A percentile compares a stretch with the other conserved stretches of the same genome.
phyloP scores from a whole-genome alignment of 2,113 vertebrate species.

The Petrocephalus microphthalmus region DNA sequence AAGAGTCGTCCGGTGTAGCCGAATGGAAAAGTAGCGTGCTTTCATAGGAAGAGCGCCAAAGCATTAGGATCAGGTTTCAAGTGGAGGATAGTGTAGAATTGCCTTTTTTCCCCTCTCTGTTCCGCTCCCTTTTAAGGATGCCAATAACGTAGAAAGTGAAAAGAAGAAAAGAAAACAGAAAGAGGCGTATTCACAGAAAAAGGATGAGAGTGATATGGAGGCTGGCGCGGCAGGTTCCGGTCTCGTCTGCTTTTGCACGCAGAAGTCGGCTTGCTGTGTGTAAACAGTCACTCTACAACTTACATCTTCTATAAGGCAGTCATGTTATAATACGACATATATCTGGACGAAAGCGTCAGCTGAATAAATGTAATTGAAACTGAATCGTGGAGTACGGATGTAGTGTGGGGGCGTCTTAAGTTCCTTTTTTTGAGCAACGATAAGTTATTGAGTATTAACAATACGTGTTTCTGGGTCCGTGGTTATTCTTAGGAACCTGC shows the following conservation, averaged over 20 bases:
- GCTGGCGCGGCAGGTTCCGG: background rate
- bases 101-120: slow-evolving; percentile 11
- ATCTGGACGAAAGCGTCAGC: background rate
- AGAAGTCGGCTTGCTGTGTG: background rate
- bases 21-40: slow-evolving; percentile 16
- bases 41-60: slow-evolving; percentile 17
- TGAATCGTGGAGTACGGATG: background rate
- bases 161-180: slow-evolving; percentile 5
- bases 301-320: background rate
- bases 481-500: background rate
- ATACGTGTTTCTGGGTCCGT: background rate
- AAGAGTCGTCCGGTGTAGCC: slow-evolving; percentile 1
- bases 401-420: background rate
- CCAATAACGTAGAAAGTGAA: slow-evolving; percentile 18
- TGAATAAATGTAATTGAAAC: background rate
- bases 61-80: slow-evolving; percentile 19
- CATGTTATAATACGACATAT: background rate
- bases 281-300: background rate
- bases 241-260: background rate
- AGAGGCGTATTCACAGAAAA: slow-evolving; percentile 18
- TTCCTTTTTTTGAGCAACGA: background rate
- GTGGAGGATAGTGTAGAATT: slow-evolving; percentile 5
- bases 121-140: slow-evolving; percentile 19
- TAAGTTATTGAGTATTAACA: background rate
- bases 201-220: background rate